These are phyloP conservation scores for Meliscaeva auricollis DNA, from an alignment of 2,888 invertebrate species.

Conservation along the genomic window DNA sequence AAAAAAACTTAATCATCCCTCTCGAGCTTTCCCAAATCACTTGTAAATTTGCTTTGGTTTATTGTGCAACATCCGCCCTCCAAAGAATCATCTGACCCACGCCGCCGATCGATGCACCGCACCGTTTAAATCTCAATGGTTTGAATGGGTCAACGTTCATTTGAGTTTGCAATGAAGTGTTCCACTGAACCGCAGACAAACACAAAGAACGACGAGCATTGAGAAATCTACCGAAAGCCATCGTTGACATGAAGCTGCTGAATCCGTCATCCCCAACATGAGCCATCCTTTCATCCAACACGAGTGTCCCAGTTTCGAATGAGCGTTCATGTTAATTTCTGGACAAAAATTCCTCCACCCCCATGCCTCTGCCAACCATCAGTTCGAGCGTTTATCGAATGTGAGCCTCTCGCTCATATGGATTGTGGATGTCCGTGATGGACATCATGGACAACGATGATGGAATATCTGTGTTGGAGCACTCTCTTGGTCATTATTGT, in stretches of 20 bases:
- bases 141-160: conserved; percentile 13
- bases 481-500: conserved; percentile 27
- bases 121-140: conserved; percentile 8
- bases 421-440: conserved; percentile 47
- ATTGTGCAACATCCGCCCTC: background rate
- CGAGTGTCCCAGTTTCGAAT: conserved; percentile 45
- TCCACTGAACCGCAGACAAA: conserved; percentile 39
- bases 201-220: conserved; percentile 36
- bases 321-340: conserved; percentile 32
- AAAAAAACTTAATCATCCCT: background rate
- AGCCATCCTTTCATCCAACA: conserved; percentile 5
- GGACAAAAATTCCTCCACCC: background rate
- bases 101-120: background rate
- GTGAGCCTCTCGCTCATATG: conserved; percentile 9
- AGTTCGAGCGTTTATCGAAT: conserved; percentile 11
- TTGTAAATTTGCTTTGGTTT: conserved; percentile 8
- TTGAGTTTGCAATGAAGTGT: conserved; percentile 33
- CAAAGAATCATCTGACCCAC: background rate
- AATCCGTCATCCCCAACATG: conserved; percentile 33
- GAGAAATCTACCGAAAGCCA: conserved; percentile 47
- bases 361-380: background rate
- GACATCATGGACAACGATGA: conserved; percentile 42
- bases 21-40: conserved; percentile 1
- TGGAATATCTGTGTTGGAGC: conserved; percentile 39
- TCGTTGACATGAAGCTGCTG: conserved; percentile 45